These are phyloP conservation scores for Electrophaes corylata DNA, from an alignment of 2,888 invertebrate species.

Conservation along the genomic window DNA sequence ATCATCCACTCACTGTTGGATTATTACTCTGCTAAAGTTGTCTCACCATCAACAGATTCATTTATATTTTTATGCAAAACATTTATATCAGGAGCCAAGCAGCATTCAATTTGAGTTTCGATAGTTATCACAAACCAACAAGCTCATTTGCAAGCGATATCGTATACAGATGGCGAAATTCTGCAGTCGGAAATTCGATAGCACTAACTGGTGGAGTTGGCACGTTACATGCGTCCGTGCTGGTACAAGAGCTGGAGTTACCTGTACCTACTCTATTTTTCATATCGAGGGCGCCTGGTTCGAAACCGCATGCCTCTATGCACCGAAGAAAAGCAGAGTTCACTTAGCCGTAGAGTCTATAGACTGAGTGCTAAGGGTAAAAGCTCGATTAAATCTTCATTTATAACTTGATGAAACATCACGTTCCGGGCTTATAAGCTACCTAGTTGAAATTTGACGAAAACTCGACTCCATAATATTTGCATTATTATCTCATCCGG, in stretches of 20 bases:
- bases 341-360: neutral
- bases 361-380: neutral
- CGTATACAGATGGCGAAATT: conserved; percentile 16
- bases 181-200: conserved; percentile 27
- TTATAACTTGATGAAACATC: neutral
- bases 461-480: neutral
- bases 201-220: conserved; percentile 7
- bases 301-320: neutral
- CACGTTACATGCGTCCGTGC: conserved; percentile 13
- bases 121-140: neutral
- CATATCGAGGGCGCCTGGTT: neutral
- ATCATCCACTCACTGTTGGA: no score
- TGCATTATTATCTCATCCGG: no score
- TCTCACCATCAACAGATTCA: no score
- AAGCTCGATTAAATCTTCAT: neutral
- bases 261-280: conserved; percentile 1
- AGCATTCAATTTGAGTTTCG: neutral
- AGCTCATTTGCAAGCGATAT: conserved; percentile 15
- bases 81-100: neutral
- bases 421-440: neutral
- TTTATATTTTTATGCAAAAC: no score
- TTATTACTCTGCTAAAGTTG: no score
- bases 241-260: neutral
- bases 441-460: neutral
- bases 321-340: neutral